Evolutionary conservation across 2,113 vertebrate species (phyloP), one percentile per base, ranked within the genome.

Genomic region (Leucopternis melanops): DNA sequence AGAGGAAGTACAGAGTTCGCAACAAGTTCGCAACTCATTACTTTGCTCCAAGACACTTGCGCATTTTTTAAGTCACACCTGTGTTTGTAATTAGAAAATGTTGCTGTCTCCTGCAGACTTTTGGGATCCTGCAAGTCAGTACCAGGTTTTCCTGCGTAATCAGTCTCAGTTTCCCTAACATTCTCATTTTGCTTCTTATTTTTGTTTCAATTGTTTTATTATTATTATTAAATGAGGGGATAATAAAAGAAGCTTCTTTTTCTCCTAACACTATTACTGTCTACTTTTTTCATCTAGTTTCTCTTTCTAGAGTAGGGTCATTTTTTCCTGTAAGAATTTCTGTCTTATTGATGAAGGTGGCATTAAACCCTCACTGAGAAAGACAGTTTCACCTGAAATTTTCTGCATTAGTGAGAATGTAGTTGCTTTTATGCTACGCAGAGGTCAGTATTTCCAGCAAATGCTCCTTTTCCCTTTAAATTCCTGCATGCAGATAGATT

Each of bases 1-100:
- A 90, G 62, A 97, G 95, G 95, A 96, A 97, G 70, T 52, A 16
- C 77, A 96, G 91, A 90, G 95, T 96, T 97, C 73, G 13, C 52
- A 72, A 58, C 66, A 34, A 96, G 96, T 97, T 97, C 70, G 23
- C 69, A 49, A 65, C 91, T 66, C 81, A 11, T 83, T 78, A 38
- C 70, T 93, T 95, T 89, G 88, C 95, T 88, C 80, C 59, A 25
- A 96, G 96, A 96, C 80, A 90, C 78, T 94, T 80, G 52, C 32
- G 75, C 75, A 14, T 85, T 94, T 91, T 95, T 97, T 71, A 50
- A 71, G 54, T 93, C 93, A 85, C 92, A 92, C 87, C 89, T 97
- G 88, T 73, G 52, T 75, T 83, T 85, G 44, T 57, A 70, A 73
- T 94, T 59, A 87, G 69, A 70, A 80, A 66, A 57, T 2, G 3